phyloP scores from a whole-genome alignment of 1,140 invertebrate species.

The Ceratosolen solmsi region DNA sequence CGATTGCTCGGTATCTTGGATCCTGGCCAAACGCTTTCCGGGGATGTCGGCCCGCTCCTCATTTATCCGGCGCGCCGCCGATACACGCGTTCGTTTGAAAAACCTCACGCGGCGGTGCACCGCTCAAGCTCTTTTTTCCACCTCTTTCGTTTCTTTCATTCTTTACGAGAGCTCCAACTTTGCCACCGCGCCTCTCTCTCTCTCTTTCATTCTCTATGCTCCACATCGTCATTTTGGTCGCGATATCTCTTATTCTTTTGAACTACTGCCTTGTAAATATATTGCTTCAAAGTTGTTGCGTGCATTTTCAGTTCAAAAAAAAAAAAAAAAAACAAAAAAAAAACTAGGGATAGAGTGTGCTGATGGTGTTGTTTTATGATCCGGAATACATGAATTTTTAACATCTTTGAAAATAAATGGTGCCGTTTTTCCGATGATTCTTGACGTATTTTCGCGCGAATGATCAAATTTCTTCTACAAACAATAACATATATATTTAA shows the following conservation, averaged over 20 bases:
- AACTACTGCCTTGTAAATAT: constrained; percentile 26
- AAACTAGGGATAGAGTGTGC: neutral
- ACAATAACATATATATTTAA: too few relatives aligned
- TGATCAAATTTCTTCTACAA: neutral
- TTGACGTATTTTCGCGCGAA: neutral
- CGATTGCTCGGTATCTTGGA: constrained; percentile 59
- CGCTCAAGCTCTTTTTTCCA: constrained; percentile 6
- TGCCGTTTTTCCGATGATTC: neutral
- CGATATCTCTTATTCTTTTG: constrained; percentile 29
- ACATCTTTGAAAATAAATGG: neutral
- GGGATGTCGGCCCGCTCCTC: constrained; percentile 44
- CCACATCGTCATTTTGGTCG: constrained; percentile 35
- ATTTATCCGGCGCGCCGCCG: constrained; percentile 9
- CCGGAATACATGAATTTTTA: constrained; percentile 12
- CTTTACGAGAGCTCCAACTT: neutral
- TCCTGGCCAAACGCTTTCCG: constrained; percentile 52
- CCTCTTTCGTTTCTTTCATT: constrained; percentile 29
- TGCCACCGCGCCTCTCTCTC: neutral
- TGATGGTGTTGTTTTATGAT: constrained; percentile 7
- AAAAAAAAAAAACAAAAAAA: neutral
- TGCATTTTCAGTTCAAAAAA: neutral
- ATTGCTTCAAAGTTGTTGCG: constrained; percentile 25
- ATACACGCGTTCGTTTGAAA: constrained; percentile 37
- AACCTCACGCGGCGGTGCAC: constrained; percentile 15
- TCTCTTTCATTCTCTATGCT: neutral